Evolutionary conservation across 1,140 invertebrate genomes (phyloP).

Genomic region (Penaeus japonicus): DNA sequence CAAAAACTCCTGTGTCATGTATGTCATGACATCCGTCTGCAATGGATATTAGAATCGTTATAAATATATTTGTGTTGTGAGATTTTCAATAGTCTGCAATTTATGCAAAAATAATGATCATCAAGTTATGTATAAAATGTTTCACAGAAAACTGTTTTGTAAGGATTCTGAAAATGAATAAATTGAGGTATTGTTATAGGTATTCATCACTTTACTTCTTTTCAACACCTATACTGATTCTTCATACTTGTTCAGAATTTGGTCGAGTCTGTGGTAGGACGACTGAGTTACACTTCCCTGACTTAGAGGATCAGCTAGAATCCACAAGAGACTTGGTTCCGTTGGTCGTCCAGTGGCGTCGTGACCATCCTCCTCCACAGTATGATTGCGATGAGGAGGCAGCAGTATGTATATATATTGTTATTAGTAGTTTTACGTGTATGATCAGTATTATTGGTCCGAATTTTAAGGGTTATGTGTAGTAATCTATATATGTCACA

Average conservation of each 20-base stretch:
- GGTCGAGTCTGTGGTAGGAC: slow-evolving; percentile 66
- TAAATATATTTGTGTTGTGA: no score
- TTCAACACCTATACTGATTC: background rate
- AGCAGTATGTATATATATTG: background rate
- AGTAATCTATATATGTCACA: no score
- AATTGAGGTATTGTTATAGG: background rate
- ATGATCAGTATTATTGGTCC: background rate
- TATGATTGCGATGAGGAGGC: slow-evolving; percentile 40
- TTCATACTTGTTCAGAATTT: slow-evolving; percentile 34
- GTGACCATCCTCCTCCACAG: slow-evolving; percentile 25
- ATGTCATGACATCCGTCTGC: no score
- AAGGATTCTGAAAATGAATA: no score
- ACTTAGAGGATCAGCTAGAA: slow-evolving; percentile 85
- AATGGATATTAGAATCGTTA: no score
- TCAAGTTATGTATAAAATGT: background rate
- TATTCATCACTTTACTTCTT: background rate
- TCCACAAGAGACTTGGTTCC: slow-evolving; percentile 70
- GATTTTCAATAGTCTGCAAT: background rate
- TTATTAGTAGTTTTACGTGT: background rate
- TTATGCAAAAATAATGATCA: background rate
- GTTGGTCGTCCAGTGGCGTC: slow-evolving; percentile 44
- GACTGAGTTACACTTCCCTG: slow-evolving; percentile 88
- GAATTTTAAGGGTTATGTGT: no score
- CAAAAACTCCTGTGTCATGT: no score
- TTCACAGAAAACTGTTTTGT: no score